Base-by-base conservation (phyloP, 2,113 vertebrate genomes). In the Plestiodon gilberti region DNA sequence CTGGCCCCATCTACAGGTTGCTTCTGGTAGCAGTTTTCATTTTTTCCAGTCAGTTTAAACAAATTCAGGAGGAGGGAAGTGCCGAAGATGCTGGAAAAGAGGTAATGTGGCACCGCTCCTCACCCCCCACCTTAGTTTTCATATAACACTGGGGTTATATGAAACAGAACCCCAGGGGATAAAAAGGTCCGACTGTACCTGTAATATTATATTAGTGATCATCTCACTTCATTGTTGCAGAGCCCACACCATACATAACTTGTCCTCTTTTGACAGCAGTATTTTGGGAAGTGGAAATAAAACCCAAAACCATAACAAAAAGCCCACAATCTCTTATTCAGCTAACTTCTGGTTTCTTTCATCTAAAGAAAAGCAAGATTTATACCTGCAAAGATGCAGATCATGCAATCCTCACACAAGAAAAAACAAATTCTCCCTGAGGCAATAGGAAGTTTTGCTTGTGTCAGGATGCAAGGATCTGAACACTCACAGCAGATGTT, bases 381-480 rank as follows among this genome's bases (percentile, higher is more conserved):
- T 62, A 74, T 4, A 40, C 6, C 65, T 11, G 1, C 40, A 71
- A 0, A 81, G 2, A 76, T n/a, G 0, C 1, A 73, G 30, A 84
- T 52, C 55, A 52, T n/a, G 6, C 4, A 81, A 2, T 2, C 20
- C 18, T 82, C 57, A 28, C 35, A 38, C n/a, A 89, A 81, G 48
- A 81, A 69, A 61, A 76, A 15, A 33, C 2, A 13, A n/a, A 79
- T 14, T 2, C 35, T 90, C 35, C 82, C 1, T 14, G 30, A 33
- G 20, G 1, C 0, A 0, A 83, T 35, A 76, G 25, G 62, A 15
- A 0, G 0, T 84, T 80, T 83, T 40, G n/a, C 13, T 40, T 52
- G 3, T 85, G 3, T 83, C 57, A 90, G 18, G 61, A 28, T 65
- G 1, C 43, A 74, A 38, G 30, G 11, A 76, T 84, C 22, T 77